These are phyloP conservation scores for Pipistrellus nathusii DNA, from an alignment of 2,797 vertebrate genomes.

Conservation along the genomic window DNA sequence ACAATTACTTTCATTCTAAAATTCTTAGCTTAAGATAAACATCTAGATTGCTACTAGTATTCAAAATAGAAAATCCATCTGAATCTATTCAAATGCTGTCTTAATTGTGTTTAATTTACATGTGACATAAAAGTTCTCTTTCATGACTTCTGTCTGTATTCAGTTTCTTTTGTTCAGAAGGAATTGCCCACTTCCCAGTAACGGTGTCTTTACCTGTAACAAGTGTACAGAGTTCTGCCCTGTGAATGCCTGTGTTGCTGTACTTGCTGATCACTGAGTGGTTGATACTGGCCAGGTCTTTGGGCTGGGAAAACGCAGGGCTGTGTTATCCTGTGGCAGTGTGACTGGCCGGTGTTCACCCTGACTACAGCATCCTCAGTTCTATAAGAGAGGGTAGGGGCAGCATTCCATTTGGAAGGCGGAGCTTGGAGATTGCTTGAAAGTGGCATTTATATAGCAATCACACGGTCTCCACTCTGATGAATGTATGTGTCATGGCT, in stretches of 20 bases:
- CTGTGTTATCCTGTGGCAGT: background rate
- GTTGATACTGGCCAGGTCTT: background rate
- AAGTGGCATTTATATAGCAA: background rate
- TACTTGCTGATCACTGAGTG: background rate
- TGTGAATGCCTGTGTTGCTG: background rate
- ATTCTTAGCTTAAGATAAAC: background rate
- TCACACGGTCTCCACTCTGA: background rate
- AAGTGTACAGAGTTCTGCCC: background rate
- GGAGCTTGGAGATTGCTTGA: background rate
- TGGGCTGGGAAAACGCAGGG: background rate
- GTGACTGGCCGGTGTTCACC: background rate
- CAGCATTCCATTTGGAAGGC: background rate
- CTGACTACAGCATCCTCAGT: background rate
- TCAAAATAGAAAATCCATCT: conserved; percentile 51
- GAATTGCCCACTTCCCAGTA: background rate
- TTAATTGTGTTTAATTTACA: background rate
- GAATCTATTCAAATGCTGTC: background rate
- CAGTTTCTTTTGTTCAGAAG: conserved; percentile 27
- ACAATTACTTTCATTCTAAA: conserved; percentile 16
- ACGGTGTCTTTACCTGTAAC: background rate
- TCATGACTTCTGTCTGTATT: background rate
- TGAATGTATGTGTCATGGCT: background rate
- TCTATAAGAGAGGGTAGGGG: background rate
- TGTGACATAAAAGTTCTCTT: background rate
- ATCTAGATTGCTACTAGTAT: background rate